These are phyloP conservation scores for Marmota flaviventris DNA, from an alignment of 2,113 vertebrate genomes.

Conservation along the genomic window DNA sequence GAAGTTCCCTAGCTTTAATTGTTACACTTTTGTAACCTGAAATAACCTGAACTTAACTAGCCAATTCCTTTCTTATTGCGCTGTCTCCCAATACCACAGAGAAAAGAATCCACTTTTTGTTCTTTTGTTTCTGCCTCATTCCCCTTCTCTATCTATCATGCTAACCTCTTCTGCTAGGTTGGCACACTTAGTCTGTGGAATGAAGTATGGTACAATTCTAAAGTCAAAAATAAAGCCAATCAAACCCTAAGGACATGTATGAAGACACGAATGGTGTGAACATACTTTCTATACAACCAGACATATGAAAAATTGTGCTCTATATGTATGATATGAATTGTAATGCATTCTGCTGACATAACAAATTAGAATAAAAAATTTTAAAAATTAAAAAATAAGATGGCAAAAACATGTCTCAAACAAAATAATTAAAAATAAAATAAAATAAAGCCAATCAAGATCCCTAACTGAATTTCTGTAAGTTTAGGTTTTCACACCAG, in stretches of 20 bases:
- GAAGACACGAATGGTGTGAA: too few relatives aligned
- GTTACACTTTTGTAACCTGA: neutral
- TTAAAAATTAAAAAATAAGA: too few relatives aligned
- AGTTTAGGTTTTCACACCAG: neutral
- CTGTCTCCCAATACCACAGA: neutral
- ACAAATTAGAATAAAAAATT: too few relatives aligned
- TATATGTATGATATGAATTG: too few relatives aligned
- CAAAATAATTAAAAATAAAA: too few relatives aligned
- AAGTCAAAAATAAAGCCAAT: neutral
- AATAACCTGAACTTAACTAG: neutral
- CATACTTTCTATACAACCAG: too few relatives aligned
- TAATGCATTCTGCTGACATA: too few relatives aligned
- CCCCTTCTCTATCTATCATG: neutral
- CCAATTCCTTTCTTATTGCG: neutral
- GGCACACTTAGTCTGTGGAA: neutral
- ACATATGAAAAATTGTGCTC: too few relatives aligned
- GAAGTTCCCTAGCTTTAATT: neutral
- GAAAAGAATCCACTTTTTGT: neutral
- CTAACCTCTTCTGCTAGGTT: neutral
- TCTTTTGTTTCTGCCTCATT: neutral
- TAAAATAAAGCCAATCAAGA: too few relatives aligned
- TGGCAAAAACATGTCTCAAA: too few relatives aligned
- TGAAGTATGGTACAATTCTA: neutral
- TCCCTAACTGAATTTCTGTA: neutral
- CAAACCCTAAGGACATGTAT: too few relatives aligned